Evolutionary conservation across 2,113 vertebrate species (phyloP).

Genomic region (Heterotilapia buettikoferi): DNA sequence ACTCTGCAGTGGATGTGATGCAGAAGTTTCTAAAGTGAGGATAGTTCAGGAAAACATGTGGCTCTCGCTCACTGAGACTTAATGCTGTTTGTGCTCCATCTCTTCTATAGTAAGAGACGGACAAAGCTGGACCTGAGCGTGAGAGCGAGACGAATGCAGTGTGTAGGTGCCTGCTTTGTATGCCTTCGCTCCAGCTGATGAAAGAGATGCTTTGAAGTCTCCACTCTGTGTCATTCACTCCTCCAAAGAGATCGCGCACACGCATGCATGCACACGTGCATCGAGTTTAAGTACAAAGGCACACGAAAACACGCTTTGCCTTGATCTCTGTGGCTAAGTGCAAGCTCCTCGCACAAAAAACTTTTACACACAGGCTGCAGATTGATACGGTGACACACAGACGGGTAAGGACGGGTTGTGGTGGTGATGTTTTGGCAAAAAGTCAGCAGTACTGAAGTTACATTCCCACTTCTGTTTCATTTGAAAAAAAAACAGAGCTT

Average conservation of each 20-base stretch:
- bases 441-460: not conserved
- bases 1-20: not conserved
- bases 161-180: conserved; percentile 6
- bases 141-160: not conserved
- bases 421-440: not conserved
- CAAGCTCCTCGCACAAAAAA: not conserved
- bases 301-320: not conserved
- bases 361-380: not conserved
- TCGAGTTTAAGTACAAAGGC: conserved; percentile 16
- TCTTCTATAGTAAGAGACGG: not conserved
- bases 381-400: not conserved
- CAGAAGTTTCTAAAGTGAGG: not conserved
- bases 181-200: conserved; percentile 27
- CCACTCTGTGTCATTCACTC: conserved; percentile 25
- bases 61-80: not conserved
- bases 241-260: not conserved
- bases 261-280: not conserved
- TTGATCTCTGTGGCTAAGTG: conserved; percentile 37
- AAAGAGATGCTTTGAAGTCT: conserved; percentile 58
- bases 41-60: not conserved
- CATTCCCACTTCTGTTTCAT: not conserved
- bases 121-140: not conserved
- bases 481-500: not conserved
- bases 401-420: not conserved
- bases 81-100: not conserved